Percentiles rank a stretch among this genome's conserved stretches.
Conservation (phyloP, 2,888 invertebrate genomes). For the Drosophila vallismaia region DNA sequence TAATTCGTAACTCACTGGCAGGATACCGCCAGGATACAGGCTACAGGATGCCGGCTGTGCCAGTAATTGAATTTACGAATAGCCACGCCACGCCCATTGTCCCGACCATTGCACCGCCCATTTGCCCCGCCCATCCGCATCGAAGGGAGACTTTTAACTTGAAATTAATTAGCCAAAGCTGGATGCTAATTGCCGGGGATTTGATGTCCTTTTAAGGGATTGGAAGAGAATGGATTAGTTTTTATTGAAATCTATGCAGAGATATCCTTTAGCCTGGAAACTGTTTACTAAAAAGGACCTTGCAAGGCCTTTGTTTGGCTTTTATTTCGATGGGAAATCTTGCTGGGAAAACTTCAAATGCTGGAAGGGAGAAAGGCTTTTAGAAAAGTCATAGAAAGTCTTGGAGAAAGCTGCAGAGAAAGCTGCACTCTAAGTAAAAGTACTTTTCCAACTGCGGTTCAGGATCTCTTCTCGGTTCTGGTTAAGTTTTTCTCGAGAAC, state of each 20-base stretch:
- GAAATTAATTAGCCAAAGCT: constrained; percentile 12
- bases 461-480: no score
- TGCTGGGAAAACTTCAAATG: constrained; percentile 7
- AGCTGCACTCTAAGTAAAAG: constrained; percentile 63
- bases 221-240: no score
- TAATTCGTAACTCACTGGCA: constrained; percentile 57
- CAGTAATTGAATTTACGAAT: constrained; percentile 23
- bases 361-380: background rate
- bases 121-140: no score
- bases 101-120: no score
- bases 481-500: constrained; percentile 35
- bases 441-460: constrained; percentile 56
- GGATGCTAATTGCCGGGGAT: background rate
- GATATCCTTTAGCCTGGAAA: no score
- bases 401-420: constrained; percentile 20
- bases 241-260: no score
- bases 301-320: constrained; percentile 52
- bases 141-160: constrained; percentile 11
- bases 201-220: background rate
- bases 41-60: constrained; percentile 5
- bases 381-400: background rate
- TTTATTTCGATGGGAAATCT: constrained; percentile 25
- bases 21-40: background rate
- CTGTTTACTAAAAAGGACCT: no score
- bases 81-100: no score